A percentile compares a stretch with the other conserved stretches of the same genome.
Evolutionary conservation across 2,888 invertebrate species (phyloP).

Genomic region (Syrista parreyssii): DNA sequence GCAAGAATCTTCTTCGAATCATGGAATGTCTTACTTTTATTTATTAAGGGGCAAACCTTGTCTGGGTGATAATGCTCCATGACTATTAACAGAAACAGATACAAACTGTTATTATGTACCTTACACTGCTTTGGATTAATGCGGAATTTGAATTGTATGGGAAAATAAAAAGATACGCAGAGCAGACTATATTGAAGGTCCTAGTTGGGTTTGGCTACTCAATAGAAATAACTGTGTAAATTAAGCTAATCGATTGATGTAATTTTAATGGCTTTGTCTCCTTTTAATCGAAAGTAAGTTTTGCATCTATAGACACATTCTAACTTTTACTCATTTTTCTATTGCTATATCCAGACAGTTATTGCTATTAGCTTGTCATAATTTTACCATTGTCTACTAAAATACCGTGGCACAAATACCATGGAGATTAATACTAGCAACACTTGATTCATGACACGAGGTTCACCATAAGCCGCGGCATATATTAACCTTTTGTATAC

Average conservation of each 20-base stretch:
- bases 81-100: not conserved
- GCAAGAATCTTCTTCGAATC: constrained; percentile 14
- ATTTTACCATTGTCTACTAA: constrained; percentile 38
- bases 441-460: constrained; percentile 18
- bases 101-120: not conserved
- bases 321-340: not conserved
- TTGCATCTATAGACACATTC: not conserved
- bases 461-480: constrained; percentile 33
- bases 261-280: not conserved
- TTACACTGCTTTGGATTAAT: no score
- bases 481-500: constrained; percentile 43
- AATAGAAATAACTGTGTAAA: not conserved
- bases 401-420: constrained; percentile 45
- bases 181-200: not conserved
- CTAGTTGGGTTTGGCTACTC: not conserved
- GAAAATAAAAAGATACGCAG: not conserved
- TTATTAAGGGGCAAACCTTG: not conserved
- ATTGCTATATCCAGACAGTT: not conserved
- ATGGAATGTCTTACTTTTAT: not conserved
- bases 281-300: not conserved
- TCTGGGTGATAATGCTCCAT: not conserved
- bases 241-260: not conserved
- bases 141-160: not conserved
- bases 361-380: not conserved
- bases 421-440: constrained; percentile 12